Evolutionary conservation across 2,113 vertebrate species (phyloP).

Genomic region (Tupaia tana): DNA sequence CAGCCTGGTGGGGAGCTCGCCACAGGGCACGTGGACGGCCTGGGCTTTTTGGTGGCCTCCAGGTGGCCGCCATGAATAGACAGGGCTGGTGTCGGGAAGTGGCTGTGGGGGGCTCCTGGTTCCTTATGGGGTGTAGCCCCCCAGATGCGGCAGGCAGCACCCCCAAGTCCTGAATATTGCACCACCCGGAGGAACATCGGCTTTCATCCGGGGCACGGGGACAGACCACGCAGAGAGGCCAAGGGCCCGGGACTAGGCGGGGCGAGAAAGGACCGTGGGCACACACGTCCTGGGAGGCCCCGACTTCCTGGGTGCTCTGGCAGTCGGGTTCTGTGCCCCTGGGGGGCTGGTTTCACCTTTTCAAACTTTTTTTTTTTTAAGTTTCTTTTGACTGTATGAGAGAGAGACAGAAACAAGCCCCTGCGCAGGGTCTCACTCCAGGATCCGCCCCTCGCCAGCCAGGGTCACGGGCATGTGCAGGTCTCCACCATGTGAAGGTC

Average conservation of each 20-base stretch:
- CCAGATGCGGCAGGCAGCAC: neutral
- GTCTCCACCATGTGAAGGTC: too few relatives aligned
- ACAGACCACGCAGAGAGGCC: neutral
- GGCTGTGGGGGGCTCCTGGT: neutral
- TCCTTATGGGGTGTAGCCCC: neutral
- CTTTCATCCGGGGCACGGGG: too few relatives aligned
- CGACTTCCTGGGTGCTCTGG: neutral
- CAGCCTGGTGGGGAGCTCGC: neutral
- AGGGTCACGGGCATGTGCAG: too few relatives aligned
- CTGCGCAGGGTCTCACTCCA: too few relatives aligned
- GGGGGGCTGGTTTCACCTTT: neutral
- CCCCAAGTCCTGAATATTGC: neutral
- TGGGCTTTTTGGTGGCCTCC: too few relatives aligned
- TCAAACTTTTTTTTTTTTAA: too few relatives aligned
- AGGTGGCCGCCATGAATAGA: neutral
- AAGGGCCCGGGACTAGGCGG: neutral
- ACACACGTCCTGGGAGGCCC: neutral
- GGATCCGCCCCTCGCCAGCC: too few relatives aligned
- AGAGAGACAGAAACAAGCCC: too few relatives aligned
- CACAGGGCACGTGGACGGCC: neutral
- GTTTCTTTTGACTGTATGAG: too few relatives aligned
- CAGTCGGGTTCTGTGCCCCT: neutral
- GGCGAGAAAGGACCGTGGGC: too few relatives aligned
- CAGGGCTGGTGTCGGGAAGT: neutral
- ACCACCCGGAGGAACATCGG: too few relatives aligned